Percentiles rank a stretch among this genome's conserved stretches.
Evolutionary conservation across 2,888 invertebrate genomes (phyloP).

Genomic region (Heteropelma amictum): DNA sequence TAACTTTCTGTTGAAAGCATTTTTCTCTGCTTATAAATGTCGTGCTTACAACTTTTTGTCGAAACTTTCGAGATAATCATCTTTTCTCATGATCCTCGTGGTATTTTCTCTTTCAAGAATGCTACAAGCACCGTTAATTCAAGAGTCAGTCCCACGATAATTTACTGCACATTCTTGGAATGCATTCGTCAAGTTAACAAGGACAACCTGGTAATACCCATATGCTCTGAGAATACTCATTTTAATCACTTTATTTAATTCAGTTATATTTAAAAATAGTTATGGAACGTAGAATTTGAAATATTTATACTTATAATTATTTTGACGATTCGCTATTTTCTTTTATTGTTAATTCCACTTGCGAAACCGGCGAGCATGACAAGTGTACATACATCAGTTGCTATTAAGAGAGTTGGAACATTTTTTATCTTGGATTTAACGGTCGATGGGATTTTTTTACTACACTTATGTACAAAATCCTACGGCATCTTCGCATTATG

Average conservation of each 20-base stretch:
- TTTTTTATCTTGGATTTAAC: too few species aligned
- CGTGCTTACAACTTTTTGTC: too few species aligned
- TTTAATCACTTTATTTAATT: slow-evolving; percentile 1
- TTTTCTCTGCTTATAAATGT: not conserved
- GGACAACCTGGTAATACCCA: slow-evolving; percentile 67
- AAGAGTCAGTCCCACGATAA: slow-evolving; percentile 60
- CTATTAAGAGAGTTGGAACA: too few species aligned
- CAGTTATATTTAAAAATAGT: not conserved
- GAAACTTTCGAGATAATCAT: too few species aligned
- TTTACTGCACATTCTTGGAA: slow-evolving; percentile 73
- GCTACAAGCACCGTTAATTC: slow-evolving; percentile 60
- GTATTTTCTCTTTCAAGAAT: slow-evolving; percentile 60
- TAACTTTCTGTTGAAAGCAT: not conserved
- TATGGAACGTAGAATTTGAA: not conserved
- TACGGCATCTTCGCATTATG: too few species aligned
- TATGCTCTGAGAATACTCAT: slow-evolving; percentile 11
- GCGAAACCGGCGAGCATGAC: too few species aligned
- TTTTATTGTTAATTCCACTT: not conserved
- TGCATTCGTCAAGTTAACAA: slow-evolving; percentile 74
- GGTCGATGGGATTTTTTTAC: too few species aligned
- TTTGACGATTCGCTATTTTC: not conserved
- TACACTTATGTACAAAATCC: too few species aligned
- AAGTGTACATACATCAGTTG: too few species aligned
- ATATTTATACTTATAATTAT: slow-evolving; percentile 8
- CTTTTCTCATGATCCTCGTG: too few species aligned